Conservation (phyloP, 2,888 invertebrate genomes). For the Thelaira solivaga region DNA sequence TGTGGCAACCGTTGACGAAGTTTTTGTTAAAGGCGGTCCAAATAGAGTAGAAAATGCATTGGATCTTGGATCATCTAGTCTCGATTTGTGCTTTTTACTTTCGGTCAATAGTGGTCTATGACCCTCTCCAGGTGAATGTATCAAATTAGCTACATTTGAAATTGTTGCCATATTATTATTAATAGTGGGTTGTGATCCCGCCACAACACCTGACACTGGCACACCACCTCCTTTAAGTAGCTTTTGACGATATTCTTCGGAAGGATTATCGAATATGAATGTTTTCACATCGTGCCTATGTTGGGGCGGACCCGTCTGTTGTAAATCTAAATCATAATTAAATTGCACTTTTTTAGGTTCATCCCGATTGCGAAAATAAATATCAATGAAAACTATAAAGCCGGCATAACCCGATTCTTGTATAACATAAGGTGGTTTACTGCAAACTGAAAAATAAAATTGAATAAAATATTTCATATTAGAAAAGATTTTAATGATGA, state of each 20-base stretch:
- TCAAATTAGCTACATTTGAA: constrained; percentile 52
- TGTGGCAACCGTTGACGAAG: constrained; percentile 66
- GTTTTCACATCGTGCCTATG: constrained; percentile 87
- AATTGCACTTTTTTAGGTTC: constrained; percentile 91
- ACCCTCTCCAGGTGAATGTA: constrained; percentile 17
- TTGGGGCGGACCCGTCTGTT: constrained; percentile 85
- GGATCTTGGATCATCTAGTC: constrained; percentile 79
- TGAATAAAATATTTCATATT: too few relatives aligned
- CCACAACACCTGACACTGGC: constrained; percentile 73
- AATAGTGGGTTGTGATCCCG: constrained; percentile 53
- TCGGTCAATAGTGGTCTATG: constrained; percentile 31
- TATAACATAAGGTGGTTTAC: constrained; percentile 92
- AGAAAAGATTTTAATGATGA: too few relatives aligned
- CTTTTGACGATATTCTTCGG: constrained; percentile 92
- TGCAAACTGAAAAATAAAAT: constrained; percentile 81
- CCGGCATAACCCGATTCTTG: constrained; percentile 98
- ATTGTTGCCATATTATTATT: constrained; percentile 48
- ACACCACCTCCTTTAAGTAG: constrained; percentile 91
- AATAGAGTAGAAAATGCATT: constrained; percentile 88
- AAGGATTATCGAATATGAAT: constrained; percentile 89
- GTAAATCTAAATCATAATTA: constrained; percentile 90
- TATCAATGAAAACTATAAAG: constrained; percentile 92
- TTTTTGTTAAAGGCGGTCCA: constrained; percentile 89
- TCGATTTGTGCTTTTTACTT: constrained; percentile 80
- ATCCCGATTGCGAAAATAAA: constrained; percentile 91